These are phyloP conservation scores for Hirtodrosophila confusa DNA, from an alignment of 2,888 invertebrate genomes.

Conservation along the genomic window DNA sequence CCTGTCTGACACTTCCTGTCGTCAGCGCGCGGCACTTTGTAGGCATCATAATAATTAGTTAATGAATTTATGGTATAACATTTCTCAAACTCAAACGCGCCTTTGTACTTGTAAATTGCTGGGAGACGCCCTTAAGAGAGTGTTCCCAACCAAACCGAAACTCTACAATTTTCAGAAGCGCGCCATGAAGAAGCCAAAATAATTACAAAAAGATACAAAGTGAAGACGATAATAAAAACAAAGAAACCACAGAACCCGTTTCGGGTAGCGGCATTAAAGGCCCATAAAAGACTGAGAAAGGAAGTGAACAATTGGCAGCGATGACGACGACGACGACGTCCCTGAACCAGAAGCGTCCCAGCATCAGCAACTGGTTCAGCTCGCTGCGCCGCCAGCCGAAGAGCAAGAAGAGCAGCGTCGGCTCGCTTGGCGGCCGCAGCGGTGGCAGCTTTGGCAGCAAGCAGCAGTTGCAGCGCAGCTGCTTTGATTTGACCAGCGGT, in stretches of 20 bases:
- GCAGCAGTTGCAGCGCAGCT: conserved; percentile 83
- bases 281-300: conserved; percentile 39
- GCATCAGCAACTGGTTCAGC: conserved; percentile 92
- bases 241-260: conserved; percentile 26
- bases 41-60: conserved; percentile 55
- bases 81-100: conserved; percentile 20
- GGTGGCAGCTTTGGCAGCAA: conserved; percentile 73
- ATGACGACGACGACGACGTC: conserved; percentile 79
- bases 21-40: conserved; percentile 24
- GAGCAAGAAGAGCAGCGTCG: conserved; percentile 75
- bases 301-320: conserved; percentile 49
- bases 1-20: conserved; percentile 46
- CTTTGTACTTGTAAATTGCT: conserved; percentile 72
- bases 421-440: conserved; percentile 40
- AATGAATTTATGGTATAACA: conserved; percentile 47
- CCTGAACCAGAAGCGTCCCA: conserved; percentile 87
- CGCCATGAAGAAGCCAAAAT: conserved; percentile 56
- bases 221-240: conserved; percentile 9
- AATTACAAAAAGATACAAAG: conserved; percentile 38
- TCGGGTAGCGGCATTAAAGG: conserved; percentile 16
- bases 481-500: conserved; percentile 79
- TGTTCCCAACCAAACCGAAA: conserved; percentile 22
- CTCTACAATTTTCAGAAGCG: conserved; percentile 61
- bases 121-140: conserved; percentile 6
- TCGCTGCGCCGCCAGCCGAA: conserved; percentile 88